Evolutionary conservation across 2,888 invertebrate species (phyloP), one percentile per base, ranked within the genome.

Genomic region (Cheilosia scutellata): DNA sequence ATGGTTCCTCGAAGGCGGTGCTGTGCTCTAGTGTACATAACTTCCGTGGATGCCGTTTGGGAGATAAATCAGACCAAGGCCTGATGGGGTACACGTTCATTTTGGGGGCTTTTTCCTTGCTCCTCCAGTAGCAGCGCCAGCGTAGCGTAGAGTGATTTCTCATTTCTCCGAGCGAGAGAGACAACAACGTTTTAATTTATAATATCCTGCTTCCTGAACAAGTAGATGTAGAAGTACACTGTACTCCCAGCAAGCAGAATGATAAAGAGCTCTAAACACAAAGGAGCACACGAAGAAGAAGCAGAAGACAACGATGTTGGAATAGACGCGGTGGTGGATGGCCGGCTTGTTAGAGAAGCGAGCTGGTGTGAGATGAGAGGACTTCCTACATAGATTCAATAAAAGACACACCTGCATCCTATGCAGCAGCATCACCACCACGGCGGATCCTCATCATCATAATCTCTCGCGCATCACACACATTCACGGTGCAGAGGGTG

Each of bases 381-480:
- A 86, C 86, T 86, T 86, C 86, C 86, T 86, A 77, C 86, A 86
- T 77, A 86, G 82, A 86, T 86, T 86, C 82, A 86, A 86, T 86
- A 76, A 77, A 82, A 77, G 86, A 63, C 86, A 86, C 86, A 86
- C 86, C 86, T 86, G 86, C 86, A 86, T 72, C 86, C 76, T 77
- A 76, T 80, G 53, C 62, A 55, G 70, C 60, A 25, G n/a, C 44
- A 58, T 31, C 55, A 55, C 29, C 13, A 55, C 31, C 20, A 33
- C 37, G 11, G 25, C 51, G 11, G 27, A 51, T 51, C 51, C 63
- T 72, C 79, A 58, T 65, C 80, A 60, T 51, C 72, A 72, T 79
- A 80, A 80, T 80, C 66, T 74, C 29, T 40, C 68, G 68, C 77
- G 49, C 47, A 62, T 78, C 78, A 62, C 74, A 74, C 79, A 80